Base-by-base conservation (phyloP, 2,888 invertebrate species). In the Minunthozetes semirufus region DNA sequence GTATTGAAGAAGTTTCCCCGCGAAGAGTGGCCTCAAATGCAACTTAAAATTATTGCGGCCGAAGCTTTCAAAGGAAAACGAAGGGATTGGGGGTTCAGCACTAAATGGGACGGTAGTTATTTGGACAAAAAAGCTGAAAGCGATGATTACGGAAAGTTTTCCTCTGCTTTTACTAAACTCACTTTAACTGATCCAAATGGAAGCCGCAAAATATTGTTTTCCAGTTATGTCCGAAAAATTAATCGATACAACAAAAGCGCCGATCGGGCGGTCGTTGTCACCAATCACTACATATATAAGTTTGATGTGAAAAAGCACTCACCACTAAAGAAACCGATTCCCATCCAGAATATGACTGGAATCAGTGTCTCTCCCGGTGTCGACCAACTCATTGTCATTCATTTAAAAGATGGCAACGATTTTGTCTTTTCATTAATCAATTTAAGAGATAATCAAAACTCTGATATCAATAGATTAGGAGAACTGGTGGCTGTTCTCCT, bases 381-480 rank as follows among this genome's bases (percentile, higher is more conserved):
- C 76, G 95, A 94, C 82, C 95, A 95, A 82, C 86, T 97, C 78
- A 87, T 92, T 76, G 89, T 93, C 73, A 86, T 96, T 79, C 94
- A 94, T 83, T 88, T 93, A 70, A 89, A 90, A 72, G 88, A 89
- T 19, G 91, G 92, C 75, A 94, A 95, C 83, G 96, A 97, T 85
- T 87, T 96, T 78, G 92, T 96, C 50, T 86, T 94, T 79, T 90
- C 93, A 0, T 86, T 96, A 38, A 76, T 79, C 13, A 81, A 80
- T 42, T 78, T 74, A 9, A 74, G 68, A 38, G 75, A 78, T 46
- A 77, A 76, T 29, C 27, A 71, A 27, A 80, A 77, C 72, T 81
- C 80, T 42, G 82, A 82, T 59, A 89, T 90, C 77, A 93, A 94
- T 83, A 86, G 90, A 78, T 88, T 94, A 72, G 95, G 94, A 0